Evolutionary conservation across 2,113 vertebrate genomes (phyloP).

Genomic region (Thamnaconus septentrionalis): DNA sequence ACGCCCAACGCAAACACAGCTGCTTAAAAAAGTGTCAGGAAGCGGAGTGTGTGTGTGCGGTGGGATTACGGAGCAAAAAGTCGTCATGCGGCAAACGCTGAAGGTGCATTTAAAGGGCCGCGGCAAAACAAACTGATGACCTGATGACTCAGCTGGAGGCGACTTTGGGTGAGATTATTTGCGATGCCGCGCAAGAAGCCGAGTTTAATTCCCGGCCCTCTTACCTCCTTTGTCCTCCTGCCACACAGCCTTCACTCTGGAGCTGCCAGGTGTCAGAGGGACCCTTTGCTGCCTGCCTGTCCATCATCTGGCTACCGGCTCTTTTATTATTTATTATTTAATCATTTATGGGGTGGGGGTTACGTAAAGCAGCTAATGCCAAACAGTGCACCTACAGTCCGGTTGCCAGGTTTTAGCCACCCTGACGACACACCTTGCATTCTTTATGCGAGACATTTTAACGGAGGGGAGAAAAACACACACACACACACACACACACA

Average conservation of each 20-base stretch:
- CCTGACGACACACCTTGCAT: constrained; percentile 20
- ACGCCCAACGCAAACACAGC: constrained; percentile 39
- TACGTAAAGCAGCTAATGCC: constrained; percentile 45
- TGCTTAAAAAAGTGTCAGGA: constrained; percentile 43
- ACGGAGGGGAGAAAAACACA: neutral
- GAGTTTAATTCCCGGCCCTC: constrained; percentile 18
- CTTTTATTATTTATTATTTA: neutral
- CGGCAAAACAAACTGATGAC: constrained; percentile 18
- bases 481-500: constrained; percentile 26
- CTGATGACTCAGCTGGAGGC: constrained; percentile 30
- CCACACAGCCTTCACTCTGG: constrained; percentile 28
- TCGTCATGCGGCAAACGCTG: constrained; percentile 25
- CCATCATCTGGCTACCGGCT: constrained; percentile 37
- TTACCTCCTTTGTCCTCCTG: constrained; percentile 34
- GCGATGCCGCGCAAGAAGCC: constrained; percentile 11
- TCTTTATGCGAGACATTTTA: neutral
- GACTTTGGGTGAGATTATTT: constrained; percentile 23
- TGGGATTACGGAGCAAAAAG: neutral
- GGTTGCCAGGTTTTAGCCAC: neutral
- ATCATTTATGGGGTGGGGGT: neutral
- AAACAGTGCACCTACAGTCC: constrained; percentile 33
- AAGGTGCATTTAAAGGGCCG: constrained; percentile 15
- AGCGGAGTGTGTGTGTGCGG: constrained; percentile 6
- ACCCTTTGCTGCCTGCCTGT: constrained; percentile 21
- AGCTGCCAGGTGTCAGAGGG: constrained; percentile 43